These are phyloP conservation scores for Rhipidura dahli DNA, from an alignment of 2,113 vertebrate genomes.

Conservation along the genomic window DNA sequence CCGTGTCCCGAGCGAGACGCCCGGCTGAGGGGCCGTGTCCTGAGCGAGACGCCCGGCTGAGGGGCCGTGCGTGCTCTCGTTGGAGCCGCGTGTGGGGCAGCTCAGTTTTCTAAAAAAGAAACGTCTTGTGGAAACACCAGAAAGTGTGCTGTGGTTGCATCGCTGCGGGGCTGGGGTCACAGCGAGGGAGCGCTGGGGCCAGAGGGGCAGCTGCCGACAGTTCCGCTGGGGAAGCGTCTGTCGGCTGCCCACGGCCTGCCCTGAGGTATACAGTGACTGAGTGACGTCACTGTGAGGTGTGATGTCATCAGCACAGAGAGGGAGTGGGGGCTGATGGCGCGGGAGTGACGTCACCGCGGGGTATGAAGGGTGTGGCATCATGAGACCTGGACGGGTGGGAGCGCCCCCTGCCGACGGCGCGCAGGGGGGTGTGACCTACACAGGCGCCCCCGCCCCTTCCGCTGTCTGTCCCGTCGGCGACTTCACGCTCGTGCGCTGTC, in stretches of 20 bases:
- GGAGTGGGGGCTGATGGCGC: rapidly evolving
- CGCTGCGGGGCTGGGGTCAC: background rate
- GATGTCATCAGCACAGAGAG: background rate
- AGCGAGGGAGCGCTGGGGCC: rapidly evolving
- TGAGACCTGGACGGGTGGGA: rapidly evolving
- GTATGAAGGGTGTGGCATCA: no score
- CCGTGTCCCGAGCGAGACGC: no score
- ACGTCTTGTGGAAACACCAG: rapidly evolving
- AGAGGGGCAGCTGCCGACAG: rapidly evolving
- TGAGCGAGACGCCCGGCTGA: rapidly evolving
- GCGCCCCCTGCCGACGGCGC: background rate
- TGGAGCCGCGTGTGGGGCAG: rapidly evolving
- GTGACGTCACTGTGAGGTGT: background rate
- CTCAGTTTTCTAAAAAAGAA: background rate
- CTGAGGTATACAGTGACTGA: rapidly evolving
- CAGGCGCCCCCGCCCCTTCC: rapidly evolving
- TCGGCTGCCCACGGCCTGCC: rapidly evolving
- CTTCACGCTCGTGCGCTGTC: rapidly evolving
- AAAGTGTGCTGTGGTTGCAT: rapidly evolving
- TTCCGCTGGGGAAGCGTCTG: rapidly evolving
- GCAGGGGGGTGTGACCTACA: rapidly evolving
- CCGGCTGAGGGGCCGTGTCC: no score
- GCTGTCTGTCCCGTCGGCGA: rapidly evolving
- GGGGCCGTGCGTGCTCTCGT: rapidly evolving
- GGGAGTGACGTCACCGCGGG: background rate